Percentiles rank a stretch among this genome's conserved stretches.
phyloP scores from a whole-genome alignment of 64 coral and sea anemone species.

The Actinia equina region DNA sequence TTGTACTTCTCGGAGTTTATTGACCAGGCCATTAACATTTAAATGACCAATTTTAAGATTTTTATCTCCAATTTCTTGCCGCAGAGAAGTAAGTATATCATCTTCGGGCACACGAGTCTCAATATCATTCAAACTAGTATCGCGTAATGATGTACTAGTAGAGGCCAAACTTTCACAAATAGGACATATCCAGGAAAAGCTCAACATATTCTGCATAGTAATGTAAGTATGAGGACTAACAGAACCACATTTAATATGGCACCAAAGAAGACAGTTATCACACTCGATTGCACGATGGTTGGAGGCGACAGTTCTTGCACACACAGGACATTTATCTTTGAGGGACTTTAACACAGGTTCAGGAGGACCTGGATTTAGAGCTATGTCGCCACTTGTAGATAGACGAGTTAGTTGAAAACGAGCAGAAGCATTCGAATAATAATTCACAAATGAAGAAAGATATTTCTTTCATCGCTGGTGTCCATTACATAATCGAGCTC shows the following conservation, averaged over 20 bases:
- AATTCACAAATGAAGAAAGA: background rate
- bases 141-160: constrained; percentile 11
- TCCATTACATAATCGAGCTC: background rate
- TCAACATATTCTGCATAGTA: constrained; percentile 16
- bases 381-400: constrained; percentile 11
- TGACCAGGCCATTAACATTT: constrained; percentile 35
- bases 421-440: constrained; percentile 17
- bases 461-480: constrained; percentile 27
- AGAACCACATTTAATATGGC: constrained; percentile 32
- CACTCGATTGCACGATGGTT: constrained; percentile 35
- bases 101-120: background rate
- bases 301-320: constrained; percentile 24
- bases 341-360: background rate
- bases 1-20: constrained; percentile 33
- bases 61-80: constrained; percentile 12
- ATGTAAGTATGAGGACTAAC: constrained; percentile 21
- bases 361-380: constrained; percentile 20
- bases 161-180: background rate
- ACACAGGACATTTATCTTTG: constrained; percentile 28
- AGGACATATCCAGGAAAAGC: constrained; percentile 23
- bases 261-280: constrained; percentile 26
- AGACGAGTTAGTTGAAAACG: constrained; percentile 21
- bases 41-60: constrained; percentile 41
- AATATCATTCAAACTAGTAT: background rate
- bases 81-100: background rate